Percentiles rank a stretch among this genome's conserved stretches.
Evolutionary conservation across 2,797 vertebrate genomes (phyloP).

Genomic region (Cynopterus sphinx): DNA sequence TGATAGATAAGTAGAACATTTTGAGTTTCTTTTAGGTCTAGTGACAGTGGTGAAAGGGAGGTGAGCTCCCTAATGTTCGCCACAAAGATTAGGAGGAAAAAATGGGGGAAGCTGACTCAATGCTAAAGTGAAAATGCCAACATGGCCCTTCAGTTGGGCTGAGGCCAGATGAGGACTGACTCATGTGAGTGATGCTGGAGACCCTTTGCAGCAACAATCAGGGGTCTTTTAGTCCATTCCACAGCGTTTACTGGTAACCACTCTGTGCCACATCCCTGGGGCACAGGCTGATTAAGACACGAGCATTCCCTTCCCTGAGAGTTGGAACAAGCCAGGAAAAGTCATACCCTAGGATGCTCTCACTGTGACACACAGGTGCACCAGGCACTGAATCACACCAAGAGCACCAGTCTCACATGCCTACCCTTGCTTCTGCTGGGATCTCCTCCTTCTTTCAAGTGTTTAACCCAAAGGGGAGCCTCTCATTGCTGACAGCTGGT

Average conservation of each 20-base stretch:
- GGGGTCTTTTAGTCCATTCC: background rate
- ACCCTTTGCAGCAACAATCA: background rate
- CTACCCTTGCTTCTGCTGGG: background rate
- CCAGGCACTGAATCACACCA: background rate
- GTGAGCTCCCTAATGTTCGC: background rate
- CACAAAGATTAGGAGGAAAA: background rate
- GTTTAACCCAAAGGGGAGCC: background rate
- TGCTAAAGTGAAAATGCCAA: background rate
- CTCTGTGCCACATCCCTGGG: background rate
- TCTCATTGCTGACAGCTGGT: background rate
- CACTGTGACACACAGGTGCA: background rate
- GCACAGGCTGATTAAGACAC: background rate
- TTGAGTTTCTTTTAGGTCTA: background rate
- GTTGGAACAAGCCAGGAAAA: background rate
- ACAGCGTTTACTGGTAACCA: background rate
- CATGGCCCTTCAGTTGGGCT: background rate
- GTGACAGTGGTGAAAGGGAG: background rate
- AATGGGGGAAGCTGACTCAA: background rate
- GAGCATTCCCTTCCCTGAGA: background rate
- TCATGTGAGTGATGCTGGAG: background rate
- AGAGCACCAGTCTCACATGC: background rate
- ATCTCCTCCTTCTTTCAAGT: background rate
- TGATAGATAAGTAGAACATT: background rate
- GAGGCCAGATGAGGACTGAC: background rate
- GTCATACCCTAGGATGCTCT: background rate